A percentile compares a stretch with the other conserved stretches of the same genome.
Conservation (phyloP, 2,888 invertebrate genomes). For the Spilosoma lubricipeda region DNA sequence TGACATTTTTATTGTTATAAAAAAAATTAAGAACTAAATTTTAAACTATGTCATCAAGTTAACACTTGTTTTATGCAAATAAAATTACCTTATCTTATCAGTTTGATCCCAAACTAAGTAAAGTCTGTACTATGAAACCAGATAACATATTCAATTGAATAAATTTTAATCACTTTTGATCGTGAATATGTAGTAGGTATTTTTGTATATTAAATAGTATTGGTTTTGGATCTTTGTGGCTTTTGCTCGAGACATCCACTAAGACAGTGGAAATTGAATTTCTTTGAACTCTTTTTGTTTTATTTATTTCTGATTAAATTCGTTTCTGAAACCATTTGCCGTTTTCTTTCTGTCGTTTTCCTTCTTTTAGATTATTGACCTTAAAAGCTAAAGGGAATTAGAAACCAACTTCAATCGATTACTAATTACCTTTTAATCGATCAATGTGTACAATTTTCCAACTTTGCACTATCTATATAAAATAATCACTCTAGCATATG, state of each 20-base stretch:
- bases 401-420: not conserved
- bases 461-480: not conserved
- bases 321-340: not conserved
- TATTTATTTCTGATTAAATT: conserved; percentile 17
- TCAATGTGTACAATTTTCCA: not conserved
- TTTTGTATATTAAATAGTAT: conserved; percentile 12
- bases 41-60: no score
- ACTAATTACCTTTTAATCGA: not conserved
- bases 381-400: not conserved
- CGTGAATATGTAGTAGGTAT: not conserved
- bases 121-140: no score
- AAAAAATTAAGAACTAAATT: no score
- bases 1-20: no score
- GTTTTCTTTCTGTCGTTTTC: not conserved
- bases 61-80: no score
- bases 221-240: not conserved
- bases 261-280: conserved; percentile 11
- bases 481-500: not conserved
- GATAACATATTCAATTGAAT: not conserved
- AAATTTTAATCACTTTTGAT: not conserved
- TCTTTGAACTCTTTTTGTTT: conserved; percentile 2
- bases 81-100: no score
- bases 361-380: not conserved
- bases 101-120: no score
- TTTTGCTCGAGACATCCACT: not conserved